Evolutionary conservation across 2,888 invertebrate genomes (phyloP).

Genomic region (Cenopis cana): DNA sequence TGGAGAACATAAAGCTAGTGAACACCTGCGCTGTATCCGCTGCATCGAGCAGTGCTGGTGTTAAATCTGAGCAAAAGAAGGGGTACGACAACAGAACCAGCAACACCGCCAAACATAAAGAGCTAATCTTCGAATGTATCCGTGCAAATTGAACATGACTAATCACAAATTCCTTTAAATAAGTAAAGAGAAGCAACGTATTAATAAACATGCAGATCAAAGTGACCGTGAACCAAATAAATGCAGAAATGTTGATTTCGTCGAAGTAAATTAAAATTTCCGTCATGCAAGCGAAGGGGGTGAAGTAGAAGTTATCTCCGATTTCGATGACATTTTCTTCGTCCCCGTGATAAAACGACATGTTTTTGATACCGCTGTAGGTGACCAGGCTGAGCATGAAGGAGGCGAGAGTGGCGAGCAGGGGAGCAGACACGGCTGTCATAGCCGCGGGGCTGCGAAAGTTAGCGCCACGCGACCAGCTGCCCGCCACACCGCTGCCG

Average conservation of each 20-base stretch:
- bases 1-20: slow-evolving; percentile 66
- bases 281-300: slow-evolving; percentile 66
- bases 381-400: slow-evolving; percentile 62
- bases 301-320: slow-evolving; percentile 62
- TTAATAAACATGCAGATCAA: slow-evolving; percentile 65
- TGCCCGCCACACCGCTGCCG: slow-evolving; percentile 68
- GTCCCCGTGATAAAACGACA: slow-evolving; percentile 76
- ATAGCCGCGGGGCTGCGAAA: slow-evolving; percentile 79
- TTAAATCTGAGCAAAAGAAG: slow-evolving; percentile 71
- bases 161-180: slow-evolving; percentile 60
- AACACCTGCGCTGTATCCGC: slow-evolving; percentile 66
- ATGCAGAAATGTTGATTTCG: slow-evolving; percentile 63
- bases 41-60: slow-evolving; percentile 61
- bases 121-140: slow-evolving; percentile 55
- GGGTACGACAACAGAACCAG: slow-evolving; percentile 64
- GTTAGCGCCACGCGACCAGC: slow-evolving; percentile 64
- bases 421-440: slow-evolving; percentile 66
- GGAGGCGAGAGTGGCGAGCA: slow-evolving; percentile 62
- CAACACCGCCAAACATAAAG: slow-evolving; percentile 53
- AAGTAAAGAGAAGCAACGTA: slow-evolving; percentile 66
- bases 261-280: slow-evolving; percentile 74
- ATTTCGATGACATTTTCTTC: slow-evolving; percentile 72
- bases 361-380: slow-evolving; percentile 71
- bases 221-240: slow-evolving; percentile 65
- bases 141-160: slow-evolving; percentile 49